A percentile compares a stretch with the other conserved stretches of the same genome.
Conservation (phyloP, 1,140 invertebrate species). For the Brachionus rotundiformis region DNA sequence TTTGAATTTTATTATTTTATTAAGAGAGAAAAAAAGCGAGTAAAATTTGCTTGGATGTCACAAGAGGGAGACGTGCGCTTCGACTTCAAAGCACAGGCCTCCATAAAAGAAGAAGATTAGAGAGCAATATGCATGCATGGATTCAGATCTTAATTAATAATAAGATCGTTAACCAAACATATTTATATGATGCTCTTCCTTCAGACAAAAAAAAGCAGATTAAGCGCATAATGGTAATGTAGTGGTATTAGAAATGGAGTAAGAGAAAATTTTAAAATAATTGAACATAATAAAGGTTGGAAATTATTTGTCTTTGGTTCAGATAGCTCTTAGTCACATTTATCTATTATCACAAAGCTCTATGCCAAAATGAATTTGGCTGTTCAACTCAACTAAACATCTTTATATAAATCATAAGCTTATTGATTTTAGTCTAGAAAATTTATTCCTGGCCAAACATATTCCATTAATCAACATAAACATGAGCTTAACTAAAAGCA, state of each 20-base stretch:
- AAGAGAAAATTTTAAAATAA: too few species aligned
- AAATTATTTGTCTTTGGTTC: too few species aligned
- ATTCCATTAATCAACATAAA: slow-evolving; percentile 20
- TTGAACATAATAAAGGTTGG: too few species aligned
- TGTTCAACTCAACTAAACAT: not conserved
- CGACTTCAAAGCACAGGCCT: not conserved
- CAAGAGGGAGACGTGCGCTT: not conserved
- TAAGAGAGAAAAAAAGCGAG: not conserved
- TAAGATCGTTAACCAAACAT: too few species aligned
- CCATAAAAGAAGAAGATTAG: not conserved
- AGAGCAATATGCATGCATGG: not conserved
- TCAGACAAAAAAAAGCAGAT: too few species aligned
- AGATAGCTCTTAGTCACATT: not conserved
- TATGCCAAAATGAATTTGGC: slow-evolving; percentile 5
- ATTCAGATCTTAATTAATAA: too few species aligned
- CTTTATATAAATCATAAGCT: slow-evolving; percentile 14
- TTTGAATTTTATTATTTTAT: not conserved
- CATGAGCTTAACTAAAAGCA: slow-evolving; percentile 7
- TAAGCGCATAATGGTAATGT: too few species aligned
- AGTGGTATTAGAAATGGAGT: too few species aligned
- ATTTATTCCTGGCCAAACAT: not conserved
- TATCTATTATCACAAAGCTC: not conserved
- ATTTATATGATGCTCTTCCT: too few species aligned
- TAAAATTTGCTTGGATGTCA: not conserved
- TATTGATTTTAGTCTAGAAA: not conserved